Evolutionary conservation across 1,140 invertebrate species (phyloP).

Genomic region (Ctenoplectra terminalis): DNA sequence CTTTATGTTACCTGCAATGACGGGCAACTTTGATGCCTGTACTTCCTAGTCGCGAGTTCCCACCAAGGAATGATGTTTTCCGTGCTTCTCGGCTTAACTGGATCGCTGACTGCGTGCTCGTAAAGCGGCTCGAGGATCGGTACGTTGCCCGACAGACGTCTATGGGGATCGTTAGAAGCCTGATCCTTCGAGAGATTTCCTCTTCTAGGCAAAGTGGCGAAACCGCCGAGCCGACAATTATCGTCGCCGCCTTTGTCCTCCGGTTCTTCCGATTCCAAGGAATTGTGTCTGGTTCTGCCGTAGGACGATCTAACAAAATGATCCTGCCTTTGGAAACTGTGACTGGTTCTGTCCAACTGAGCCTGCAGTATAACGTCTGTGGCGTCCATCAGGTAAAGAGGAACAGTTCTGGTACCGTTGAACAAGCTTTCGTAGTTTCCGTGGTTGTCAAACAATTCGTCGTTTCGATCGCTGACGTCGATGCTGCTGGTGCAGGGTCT

Average conservation of each 20-base stretch:
- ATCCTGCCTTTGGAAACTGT: constrained; percentile 31
- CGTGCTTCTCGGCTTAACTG: constrained; percentile 73
- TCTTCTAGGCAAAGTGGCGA: constrained; percentile 76
- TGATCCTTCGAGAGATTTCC: constrained; percentile 59
- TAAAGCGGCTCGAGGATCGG: constrained; percentile 80
- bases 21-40: constrained; percentile 88
- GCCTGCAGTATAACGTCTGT: constrained; percentile 76
- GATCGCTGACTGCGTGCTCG: constrained; percentile 80
- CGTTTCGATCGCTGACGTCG: constrained; percentile 61
- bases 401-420: not conserved
- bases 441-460: not conserved
- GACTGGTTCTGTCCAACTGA: constrained; percentile 57
- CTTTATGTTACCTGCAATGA: constrained; percentile 84
- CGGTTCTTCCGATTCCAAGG: constrained; percentile 64
- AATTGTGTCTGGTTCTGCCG: constrained; percentile 70
- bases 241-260: constrained; percentile 33
- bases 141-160: constrained; percentile 76
- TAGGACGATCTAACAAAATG: constrained; percentile 3
- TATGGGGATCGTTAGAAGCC: constrained; percentile 62
- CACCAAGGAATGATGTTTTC: constrained; percentile 89
- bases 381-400: constrained; percentile 72
- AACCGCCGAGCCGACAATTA: constrained; percentile 37
- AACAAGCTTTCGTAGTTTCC: not conserved
- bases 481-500: constrained; percentile 63
- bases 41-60: constrained; percentile 91